Evolutionary conservation across 2,113 vertebrate species (phyloP).

Genomic region (Proteles cristata): DNA sequence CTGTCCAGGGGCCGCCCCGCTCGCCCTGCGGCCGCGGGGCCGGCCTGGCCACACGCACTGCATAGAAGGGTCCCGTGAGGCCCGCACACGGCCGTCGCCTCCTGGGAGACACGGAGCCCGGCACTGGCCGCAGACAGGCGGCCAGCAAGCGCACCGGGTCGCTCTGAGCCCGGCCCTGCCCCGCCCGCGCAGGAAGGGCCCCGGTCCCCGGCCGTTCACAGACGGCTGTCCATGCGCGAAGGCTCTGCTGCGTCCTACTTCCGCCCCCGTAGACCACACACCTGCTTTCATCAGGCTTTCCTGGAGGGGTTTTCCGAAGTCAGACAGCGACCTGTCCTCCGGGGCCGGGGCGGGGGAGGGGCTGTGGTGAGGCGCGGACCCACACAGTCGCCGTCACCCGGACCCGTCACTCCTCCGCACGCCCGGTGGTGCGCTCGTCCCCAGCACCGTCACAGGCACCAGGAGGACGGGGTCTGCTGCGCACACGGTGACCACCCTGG

Average conservation of each 20-base stretch:
- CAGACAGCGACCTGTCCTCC: background rate
- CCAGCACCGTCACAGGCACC: rapidly evolving
- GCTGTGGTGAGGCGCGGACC: rapidly evolving
- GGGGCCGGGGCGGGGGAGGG: rapidly evolving
- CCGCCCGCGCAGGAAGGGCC: background rate
- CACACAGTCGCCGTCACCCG: rapidly evolving
- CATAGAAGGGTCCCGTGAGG: background rate
- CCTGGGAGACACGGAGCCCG: background rate
- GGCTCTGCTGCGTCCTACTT: background rate
- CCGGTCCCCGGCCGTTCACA: rapidly evolving
- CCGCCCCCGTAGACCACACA: background rate
- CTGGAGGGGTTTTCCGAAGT: constrained; percentile 36
- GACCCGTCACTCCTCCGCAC: rapidly evolving
- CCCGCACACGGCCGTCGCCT: background rate
- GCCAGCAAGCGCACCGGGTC: rapidly evolving
- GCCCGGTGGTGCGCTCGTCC: rapidly evolving
- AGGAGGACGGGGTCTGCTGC: rapidly evolving
- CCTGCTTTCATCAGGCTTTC: background rate
- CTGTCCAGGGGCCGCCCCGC: too few relatives aligned
- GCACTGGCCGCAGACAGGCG: background rate
- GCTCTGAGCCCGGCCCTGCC: background rate
- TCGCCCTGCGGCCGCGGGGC: background rate
- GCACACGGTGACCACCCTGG: rapidly evolving
- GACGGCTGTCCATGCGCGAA: background rate
- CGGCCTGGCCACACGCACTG: rapidly evolving